Evolutionary conservation across 2,888 invertebrate species (phyloP).

Genomic region (Eueremaeus valkanovi): DNA sequence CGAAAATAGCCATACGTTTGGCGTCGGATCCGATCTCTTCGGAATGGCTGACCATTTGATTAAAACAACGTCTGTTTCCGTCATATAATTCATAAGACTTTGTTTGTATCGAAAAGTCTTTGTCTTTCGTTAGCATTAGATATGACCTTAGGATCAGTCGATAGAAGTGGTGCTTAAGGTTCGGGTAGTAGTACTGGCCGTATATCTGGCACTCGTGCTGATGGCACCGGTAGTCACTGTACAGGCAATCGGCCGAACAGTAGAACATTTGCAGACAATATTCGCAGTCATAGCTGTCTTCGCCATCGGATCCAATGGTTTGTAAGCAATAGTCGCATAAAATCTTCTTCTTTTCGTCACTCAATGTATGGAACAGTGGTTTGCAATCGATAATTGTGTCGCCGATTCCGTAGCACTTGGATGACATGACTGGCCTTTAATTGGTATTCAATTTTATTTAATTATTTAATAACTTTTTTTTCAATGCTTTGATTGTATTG

Average conservation of each 20-base stretch:
- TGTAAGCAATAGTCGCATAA: constrained; percentile 21
- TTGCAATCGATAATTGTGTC: background rate
- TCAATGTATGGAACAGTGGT: background rate
- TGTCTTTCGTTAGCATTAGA: constrained; percentile 8
- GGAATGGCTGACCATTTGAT: background rate
- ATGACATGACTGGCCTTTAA: background rate
- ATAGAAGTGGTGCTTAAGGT: background rate
- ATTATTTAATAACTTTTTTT: too few species aligned
- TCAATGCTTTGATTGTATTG: too few species aligned
- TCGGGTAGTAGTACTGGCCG: background rate
- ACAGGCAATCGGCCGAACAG: background rate
- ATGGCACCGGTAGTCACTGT: background rate
- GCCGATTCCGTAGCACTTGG: background rate
- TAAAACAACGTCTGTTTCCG: background rate
- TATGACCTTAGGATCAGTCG: background rate
- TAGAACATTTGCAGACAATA: background rate
- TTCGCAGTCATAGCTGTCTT: background rate
- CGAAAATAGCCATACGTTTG: background rate
- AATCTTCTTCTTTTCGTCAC: background rate
- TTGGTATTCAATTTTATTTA: too few species aligned
- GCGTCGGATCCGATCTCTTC: background rate
- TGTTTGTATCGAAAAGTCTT: constrained; percentile 2
- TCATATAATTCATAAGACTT: background rate
- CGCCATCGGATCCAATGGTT: background rate
- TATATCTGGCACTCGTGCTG: background rate